Conservation (phyloP, 2,113 vertebrate genomes). For the Prinia subflava region DNA sequence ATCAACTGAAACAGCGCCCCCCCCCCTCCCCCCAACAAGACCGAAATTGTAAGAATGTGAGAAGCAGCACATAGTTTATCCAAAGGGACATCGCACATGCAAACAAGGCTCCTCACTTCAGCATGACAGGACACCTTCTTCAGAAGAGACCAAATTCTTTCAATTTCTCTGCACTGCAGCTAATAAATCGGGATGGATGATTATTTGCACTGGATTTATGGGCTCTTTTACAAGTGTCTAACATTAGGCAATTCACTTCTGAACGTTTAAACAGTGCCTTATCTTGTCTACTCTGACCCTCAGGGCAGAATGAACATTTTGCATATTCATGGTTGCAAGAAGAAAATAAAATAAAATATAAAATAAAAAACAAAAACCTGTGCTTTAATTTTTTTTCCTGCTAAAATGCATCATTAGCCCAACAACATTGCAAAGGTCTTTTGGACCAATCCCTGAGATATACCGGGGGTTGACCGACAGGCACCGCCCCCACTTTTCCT, state of each 20-base stretch:
- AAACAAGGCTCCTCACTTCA: background rate
- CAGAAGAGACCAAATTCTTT: background rate
- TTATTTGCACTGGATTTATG: background rate
- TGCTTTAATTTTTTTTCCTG: slow-evolving; percentile 31
- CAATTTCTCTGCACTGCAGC: background rate
- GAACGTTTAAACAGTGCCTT: slow-evolving; percentile 8
- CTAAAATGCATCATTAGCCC: slow-evolving; percentile 19
- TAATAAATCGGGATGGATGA: slow-evolving; percentile 26
- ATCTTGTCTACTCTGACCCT: background rate
- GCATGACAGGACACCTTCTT: background rate
- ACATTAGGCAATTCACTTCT: slow-evolving; percentile 37
- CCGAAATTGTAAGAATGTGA: background rate
- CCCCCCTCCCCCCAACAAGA: rapidly evolving
- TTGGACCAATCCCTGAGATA: slow-evolving; percentile 56
- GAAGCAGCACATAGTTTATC: background rate
- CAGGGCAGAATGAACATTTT: background rate
- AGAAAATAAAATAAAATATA: slow-evolving; percentile 20
- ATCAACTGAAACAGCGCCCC: background rate
- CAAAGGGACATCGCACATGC: background rate
- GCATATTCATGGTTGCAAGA: background rate
- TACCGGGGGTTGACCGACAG: background rate
- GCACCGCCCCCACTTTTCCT: background rate
- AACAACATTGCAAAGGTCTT: slow-evolving; percentile 28
- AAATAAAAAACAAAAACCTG: background rate
- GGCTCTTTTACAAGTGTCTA: slow-evolving; percentile 42